Evolutionary conservation across 2,113 vertebrate genomes (phyloP).

Genomic region (Heliornis fulica): DNA sequence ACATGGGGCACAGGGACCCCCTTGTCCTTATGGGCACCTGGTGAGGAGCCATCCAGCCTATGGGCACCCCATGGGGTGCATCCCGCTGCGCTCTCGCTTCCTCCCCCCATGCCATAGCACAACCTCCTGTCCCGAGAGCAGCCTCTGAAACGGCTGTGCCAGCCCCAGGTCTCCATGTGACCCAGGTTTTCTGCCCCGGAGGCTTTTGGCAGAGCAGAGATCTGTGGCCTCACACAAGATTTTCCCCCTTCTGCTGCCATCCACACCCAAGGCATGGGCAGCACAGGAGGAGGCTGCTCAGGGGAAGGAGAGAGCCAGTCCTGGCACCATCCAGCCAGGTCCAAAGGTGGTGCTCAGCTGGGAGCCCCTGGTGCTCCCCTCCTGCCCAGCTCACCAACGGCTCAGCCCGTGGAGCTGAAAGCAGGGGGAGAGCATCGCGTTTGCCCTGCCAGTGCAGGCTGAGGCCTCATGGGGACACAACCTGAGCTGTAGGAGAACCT

Average conservation of each 20-base stretch:
- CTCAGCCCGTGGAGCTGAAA: accelerated
- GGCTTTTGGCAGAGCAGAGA: neutral
- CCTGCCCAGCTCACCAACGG: neutral
- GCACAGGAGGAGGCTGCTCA: neutral
- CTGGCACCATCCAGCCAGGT: neutral
- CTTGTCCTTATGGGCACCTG: accelerated
- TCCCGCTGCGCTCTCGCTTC: neutral
- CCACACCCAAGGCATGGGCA: accelerated
- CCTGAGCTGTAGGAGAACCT: neutral
- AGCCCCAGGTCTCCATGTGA: accelerated
- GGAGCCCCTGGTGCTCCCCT: accelerated
- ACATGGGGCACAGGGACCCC: accelerated
- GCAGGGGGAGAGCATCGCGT: accelerated
- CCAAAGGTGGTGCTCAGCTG: accelerated
- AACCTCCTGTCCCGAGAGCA: neutral
- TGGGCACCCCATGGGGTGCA: neutral
- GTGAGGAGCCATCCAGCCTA: neutral
- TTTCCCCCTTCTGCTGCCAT: neutral
- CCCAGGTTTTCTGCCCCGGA: neutral
- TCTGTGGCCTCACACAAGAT: neutral
- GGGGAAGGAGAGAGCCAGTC: neutral
- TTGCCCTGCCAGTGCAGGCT: accelerated
- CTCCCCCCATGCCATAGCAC: neutral
- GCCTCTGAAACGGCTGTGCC: neutral
- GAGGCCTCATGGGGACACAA: accelerated